phyloP scores from a whole-genome alignment of 2,113 vertebrate species.

The Rhegmatorhina hoffmannsi region DNA sequence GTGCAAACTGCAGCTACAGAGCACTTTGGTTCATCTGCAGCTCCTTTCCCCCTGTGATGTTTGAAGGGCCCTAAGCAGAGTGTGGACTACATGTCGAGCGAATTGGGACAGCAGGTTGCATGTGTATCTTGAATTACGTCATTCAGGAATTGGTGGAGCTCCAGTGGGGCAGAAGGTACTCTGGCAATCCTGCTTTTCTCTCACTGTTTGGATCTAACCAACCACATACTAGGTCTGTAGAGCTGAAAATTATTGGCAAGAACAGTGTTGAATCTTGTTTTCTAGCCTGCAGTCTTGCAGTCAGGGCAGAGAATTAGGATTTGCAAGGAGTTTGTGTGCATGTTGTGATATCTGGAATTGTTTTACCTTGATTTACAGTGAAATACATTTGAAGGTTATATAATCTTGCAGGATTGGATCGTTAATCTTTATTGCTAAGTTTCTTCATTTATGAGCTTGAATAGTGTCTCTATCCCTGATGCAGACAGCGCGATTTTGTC shows the following conservation, averaged over 20 bases:
- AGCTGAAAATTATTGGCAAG: not conserved
- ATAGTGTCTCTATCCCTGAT: not conserved
- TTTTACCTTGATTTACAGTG: not conserved
- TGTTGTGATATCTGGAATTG: not conserved
- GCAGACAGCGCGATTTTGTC: not conserved
- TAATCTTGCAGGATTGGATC: not conserved
- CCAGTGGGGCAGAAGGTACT: not conserved
- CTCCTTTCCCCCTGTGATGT: accelerated
- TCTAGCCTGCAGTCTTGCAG: not conserved
- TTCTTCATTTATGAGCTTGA: not conserved
- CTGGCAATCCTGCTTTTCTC: not conserved
- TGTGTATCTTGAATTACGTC: not conserved
- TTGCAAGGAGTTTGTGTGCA: not conserved
- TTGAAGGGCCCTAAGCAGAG: not conserved
- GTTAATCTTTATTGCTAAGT: not conserved
- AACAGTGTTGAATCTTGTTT: not conserved
- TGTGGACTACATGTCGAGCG: not conserved
- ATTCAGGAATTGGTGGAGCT: not conserved
- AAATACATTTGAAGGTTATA: not conserved
- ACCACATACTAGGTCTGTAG: not conserved
- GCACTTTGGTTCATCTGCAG: not conserved
- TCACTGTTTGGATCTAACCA: not conserved
- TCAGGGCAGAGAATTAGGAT: not conserved
- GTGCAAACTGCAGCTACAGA: not conserved
- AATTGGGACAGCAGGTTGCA: not conserved